Base-by-base conservation (phyloP, 2,888 invertebrate genomes). In the Megalurothrips usitatus region DNA sequence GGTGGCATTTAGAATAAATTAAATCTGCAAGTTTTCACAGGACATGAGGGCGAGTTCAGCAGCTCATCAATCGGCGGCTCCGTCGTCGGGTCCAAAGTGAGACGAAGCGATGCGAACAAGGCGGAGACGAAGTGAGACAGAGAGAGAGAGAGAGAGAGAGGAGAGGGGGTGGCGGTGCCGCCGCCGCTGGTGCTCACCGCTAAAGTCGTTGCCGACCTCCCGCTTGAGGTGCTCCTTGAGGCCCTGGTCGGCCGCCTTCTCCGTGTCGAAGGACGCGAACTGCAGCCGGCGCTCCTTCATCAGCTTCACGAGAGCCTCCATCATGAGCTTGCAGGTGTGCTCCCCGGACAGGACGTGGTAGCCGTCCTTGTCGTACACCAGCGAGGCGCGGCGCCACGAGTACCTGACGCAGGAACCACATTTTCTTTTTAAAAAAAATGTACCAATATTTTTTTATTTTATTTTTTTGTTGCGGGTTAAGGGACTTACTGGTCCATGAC, bases 331-430 rank as follows among this genome's bases (percentile, higher is more conserved):
- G 84, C 96, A 97, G 10, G 94, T 94, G 82, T 91, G 90, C 17
- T 88, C 88, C 0, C 95, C 95, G 11, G 91, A 92, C 0, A 91
- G 88, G 84, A 91, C 89, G 78, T 88, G 87, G 84, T 92, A 92
- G 0, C 93, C 94, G 82, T 92, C 89, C 17, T 92, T 91, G 84
- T 95, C 93, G 87, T 95, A 96, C 83, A 96, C 88, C 82, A 96
- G 88, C 78, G 92, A 91, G 0, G 92, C 89, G 84, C 92, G 92
- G 11, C 88, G 88, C 96, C 96, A 96, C 63, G 89, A 88, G 86
- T 92, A 92, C 85, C 95, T 95, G 88, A 84, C 85, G 79, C n/a
- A 43, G 79, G 28, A n/a, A n/a, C n/a, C n/a, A n/a, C n/a, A n/a
- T n/a, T n/a, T n/a, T n/a, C n/a, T n/a, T n/a, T n/a, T n/a, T n/a